Evolutionary conservation across 1,140 invertebrate genomes (phyloP).

Genomic region (Oncopodura yosiiana): DNA sequence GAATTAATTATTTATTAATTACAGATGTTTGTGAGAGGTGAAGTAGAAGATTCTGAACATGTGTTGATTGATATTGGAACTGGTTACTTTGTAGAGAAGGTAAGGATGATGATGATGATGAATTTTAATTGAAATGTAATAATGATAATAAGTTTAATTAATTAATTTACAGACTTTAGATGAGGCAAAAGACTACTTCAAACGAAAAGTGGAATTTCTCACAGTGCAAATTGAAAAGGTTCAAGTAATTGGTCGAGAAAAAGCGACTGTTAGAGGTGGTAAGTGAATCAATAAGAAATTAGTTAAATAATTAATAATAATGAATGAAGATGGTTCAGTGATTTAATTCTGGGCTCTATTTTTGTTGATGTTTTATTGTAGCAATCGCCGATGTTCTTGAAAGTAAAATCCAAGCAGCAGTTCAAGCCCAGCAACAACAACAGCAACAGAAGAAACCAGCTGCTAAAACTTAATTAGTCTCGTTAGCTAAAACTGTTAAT

Average conservation of each 20-base stretch:
- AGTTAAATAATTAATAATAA: neutral
- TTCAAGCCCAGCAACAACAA: neutral
- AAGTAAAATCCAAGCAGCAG: slow-evolving; percentile 42
- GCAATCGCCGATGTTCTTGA: slow-evolving; percentile 44
- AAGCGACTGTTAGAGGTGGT: slow-evolving; percentile 72
- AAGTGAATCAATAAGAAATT: slow-evolving; percentile 33
- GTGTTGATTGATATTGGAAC: slow-evolving; percentile 89
- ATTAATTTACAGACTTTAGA: slow-evolving; percentile 52
- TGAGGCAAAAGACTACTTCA: slow-evolving; percentile 81
- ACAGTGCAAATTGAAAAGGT: slow-evolving; percentile 91
- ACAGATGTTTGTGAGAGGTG: slow-evolving; percentile 85
- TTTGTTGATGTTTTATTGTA: slow-evolving; percentile 36
- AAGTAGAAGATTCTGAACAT: slow-evolving; percentile 65
- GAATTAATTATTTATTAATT: slow-evolving; percentile 11
- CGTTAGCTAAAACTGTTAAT: no score
- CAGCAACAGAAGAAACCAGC: slow-evolving; percentile 9
- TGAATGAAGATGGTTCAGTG: neutral
- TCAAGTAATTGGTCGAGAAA: slow-evolving; percentile 71
- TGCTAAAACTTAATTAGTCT: no score
- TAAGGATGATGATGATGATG: slow-evolving; percentile 37
- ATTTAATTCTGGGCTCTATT: neutral
- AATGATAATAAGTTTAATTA: no score
- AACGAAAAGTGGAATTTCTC: slow-evolving; percentile 78
- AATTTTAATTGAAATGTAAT: neutral
- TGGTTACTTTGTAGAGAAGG: slow-evolving; percentile 88